Evolutionary conservation across 2,113 vertebrate species (phyloP), one percentile per base, ranked within the genome.

Genomic region (Rhea pennata): DNA sequence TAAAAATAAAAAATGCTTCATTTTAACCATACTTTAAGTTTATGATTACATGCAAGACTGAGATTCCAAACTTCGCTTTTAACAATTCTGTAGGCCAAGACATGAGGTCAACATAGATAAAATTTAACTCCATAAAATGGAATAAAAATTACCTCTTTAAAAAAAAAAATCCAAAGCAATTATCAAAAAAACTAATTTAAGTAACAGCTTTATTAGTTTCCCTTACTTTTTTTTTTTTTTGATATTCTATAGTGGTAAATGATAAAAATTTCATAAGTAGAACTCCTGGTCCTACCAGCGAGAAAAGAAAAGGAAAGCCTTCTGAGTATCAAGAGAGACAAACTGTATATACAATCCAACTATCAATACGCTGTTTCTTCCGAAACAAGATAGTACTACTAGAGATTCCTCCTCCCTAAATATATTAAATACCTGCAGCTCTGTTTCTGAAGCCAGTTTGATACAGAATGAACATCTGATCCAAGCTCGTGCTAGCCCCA

Each of bases 311-410:
- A 9, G 1, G 1, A 59, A 75, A 39, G 6, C 2, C 6, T 84
- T 50, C 9, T 15, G 27, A 36, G 5, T 8, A 64, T 4, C 5
- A 61, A 21, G 10, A 74, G 21, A 83, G 20, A 24, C 27, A 69
- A 56, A 15, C 2, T 13, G 1, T 10, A 23, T 9, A 3, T 19
- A 10, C 6, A 46, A 26, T 5, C 39, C 1, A 5, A 72, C 19
- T 33, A 0, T 6, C 9, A 84, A n/a, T 5, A 19, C 39, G 4
- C 69, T 9, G 29, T 5, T 65, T 1, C 4, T 69, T 58, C 31
- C 17, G 65, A 31, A 85, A 69, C 16, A 26, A 85, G 73, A 3
- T 4, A 20, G 16, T 0, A 0, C 5, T 31, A 23, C 16, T 58
- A 1, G 79, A 59, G 6, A 77, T 12, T 53, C 48, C 11, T 40